phyloP scores from a whole-genome alignment of 2,797 vertebrate species.

The Philypnodon macrostomus region DNA sequence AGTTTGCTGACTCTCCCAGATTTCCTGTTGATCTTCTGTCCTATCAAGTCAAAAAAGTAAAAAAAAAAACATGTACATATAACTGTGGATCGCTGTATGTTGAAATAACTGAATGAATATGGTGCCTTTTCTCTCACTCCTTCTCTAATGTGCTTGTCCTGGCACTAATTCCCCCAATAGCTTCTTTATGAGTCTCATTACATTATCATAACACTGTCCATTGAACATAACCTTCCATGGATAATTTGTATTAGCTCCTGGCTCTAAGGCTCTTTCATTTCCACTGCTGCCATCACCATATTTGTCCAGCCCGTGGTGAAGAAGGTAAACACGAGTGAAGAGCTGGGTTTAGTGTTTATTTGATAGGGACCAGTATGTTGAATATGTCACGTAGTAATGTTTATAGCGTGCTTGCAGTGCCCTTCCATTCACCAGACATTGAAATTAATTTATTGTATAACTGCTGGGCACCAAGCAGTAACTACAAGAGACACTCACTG shows the following conservation, averaged over 20 bases:
- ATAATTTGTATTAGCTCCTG: constrained; percentile 31
- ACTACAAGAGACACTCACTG: too few relatives aligned
- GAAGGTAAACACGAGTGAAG: constrained; percentile 20
- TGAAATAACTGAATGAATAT: constrained; percentile 10
- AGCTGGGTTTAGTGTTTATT: constrained; percentile 1
- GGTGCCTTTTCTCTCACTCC: background rate
- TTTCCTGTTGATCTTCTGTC: too few relatives aligned
- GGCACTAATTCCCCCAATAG: constrained; percentile 11
- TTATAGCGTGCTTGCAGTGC: too few relatives aligned
- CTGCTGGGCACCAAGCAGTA: constrained; percentile 11
- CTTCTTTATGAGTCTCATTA: constrained; percentile 30
- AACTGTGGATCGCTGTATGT: too few relatives aligned
- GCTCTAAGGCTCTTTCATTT: constrained; percentile 19
- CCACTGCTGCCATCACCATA: constrained; percentile 29
- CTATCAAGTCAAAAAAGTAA: background rate
- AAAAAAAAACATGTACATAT: constrained; percentile 5
- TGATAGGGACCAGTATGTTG: background rate
- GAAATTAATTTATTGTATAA: background rate
- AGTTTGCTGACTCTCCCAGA: too few relatives aligned
- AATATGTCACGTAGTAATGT: too few relatives aligned
- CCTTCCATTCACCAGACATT: background rate
- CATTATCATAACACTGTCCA: constrained; percentile 38
- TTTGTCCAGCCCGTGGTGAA: constrained; percentile 37
- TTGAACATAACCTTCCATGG: constrained; percentile 37
- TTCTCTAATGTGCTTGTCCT: background rate